These are phyloP conservation scores for Drosophila recens DNA, from an alignment of 2,888 invertebrate species.

Conservation along the genomic window DNA sequence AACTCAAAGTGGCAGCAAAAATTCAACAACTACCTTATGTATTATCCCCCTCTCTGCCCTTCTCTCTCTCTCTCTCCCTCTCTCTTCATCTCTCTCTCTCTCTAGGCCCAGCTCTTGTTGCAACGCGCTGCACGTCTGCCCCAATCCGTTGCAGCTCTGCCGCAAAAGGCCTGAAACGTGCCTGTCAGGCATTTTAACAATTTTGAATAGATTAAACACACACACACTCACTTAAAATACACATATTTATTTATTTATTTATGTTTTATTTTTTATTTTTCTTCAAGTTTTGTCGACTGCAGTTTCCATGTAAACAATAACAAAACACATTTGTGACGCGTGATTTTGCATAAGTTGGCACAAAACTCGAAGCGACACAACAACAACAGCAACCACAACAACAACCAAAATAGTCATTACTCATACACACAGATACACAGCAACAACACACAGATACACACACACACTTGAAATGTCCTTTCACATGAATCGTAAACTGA, in stretches of 20 bases:
- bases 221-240: constrained; percentile 9
- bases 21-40: constrained; percentile 23
- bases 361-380: constrained; percentile 27
- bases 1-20: constrained; percentile 52
- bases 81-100: neutral
- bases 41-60: neutral
- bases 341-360: constrained; percentile 81
- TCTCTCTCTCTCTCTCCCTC: neutral
- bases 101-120: neutral
- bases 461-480: constrained; percentile 17
- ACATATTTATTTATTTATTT: constrained; percentile 55
- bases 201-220: constrained; percentile 69
- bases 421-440: constrained; percentile 2
- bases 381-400: constrained; percentile 29
- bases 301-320: constrained; percentile 80
- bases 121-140: constrained; percentile 49
- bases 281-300: constrained; percentile 45
- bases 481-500: constrained; percentile 31
- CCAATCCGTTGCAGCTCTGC: constrained; percentile 49
- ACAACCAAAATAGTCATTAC: constrained; percentile 33
- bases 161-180: constrained; percentile 68
- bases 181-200: constrained; percentile 74
- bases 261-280: constrained; percentile 30
- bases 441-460: neutral
- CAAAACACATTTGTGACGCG: constrained; percentile 80